These are phyloP conservation scores for Penelope pileata DNA, from an alignment of 2,113 vertebrate species.

Conservation along the genomic window DNA sequence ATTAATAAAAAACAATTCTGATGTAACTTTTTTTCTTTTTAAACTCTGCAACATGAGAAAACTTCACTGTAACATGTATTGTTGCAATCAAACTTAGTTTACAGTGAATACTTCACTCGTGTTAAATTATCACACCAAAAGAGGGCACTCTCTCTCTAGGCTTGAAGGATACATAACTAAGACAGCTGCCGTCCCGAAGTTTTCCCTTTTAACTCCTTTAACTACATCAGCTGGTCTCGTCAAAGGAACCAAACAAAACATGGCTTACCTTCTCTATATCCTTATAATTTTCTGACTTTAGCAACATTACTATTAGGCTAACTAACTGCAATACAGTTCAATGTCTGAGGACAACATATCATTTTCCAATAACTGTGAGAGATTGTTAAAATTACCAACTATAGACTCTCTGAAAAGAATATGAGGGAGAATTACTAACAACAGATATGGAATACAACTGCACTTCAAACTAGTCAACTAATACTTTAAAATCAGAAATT, in stretches of 20 bases:
- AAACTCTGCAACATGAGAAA: neutral
- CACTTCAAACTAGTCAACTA: neutral
- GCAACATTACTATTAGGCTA: neutral
- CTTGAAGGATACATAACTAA: neutral
- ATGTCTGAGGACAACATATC: neutral
- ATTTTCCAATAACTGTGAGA: neutral
- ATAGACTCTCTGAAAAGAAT: neutral
- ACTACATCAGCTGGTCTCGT: neutral
- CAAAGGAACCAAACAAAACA: neutral
- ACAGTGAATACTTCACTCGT: neutral
- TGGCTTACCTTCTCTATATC: neutral
- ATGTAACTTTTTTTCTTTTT: neutral
- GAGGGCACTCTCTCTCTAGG: conserved; percentile 48
- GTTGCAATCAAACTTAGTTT: neutral
- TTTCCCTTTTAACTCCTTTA: neutral
- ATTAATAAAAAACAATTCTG: neutral
- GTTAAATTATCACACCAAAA: conserved; percentile 25
- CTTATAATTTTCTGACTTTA: neutral
- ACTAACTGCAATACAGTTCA: neutral
- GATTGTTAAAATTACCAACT: neutral
- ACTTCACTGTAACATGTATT: neutral
- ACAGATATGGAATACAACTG: neutral
- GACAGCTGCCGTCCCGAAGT: neutral
- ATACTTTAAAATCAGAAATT: neutral
- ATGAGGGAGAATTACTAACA: neutral